Evolutionary conservation across 2,797 vertebrate genomes (phyloP), one percentile per base, ranked within the genome.

Genomic region (Acanthurus leucopareius): DNA sequence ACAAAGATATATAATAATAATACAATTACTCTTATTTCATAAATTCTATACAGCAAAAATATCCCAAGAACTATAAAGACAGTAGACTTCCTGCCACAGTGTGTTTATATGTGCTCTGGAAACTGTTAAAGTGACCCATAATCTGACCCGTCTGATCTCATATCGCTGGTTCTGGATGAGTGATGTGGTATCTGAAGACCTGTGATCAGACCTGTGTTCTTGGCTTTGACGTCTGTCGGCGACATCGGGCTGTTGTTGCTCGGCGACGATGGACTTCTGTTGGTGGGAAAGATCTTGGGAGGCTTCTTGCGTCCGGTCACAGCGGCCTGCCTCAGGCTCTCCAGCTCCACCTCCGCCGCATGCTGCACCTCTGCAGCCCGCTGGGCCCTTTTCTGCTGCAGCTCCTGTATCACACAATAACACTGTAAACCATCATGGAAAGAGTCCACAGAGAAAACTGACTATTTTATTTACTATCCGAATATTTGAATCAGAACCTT

Each of bases 341-440:
- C 89, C 49, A 91, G 62, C 82, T 96, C 95, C 38, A 82, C 90
- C 61, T 92, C 94, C 0, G 76, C 89, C 0, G 78, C 76, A 3
- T 3, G 74, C 56, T 95, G 94, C 0, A 62, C n/a, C 0, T 93
- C 94, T 0, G 42, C 67, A 2, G 88, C 90, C 22, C 92, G 95
- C 82, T 95, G 95, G 4, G 94, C 92, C 73, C 86, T 93, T 84
- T 96, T 97, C 90, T 97, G 96, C 72, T 97, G 97, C 87, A 99
- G 94, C 71, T 99, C 97, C 98, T 99, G 78, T 0, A 9, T 25
- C 25, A 0, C 47, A 20, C 14, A 7, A 63, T 75, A 79, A 25
- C 25, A 25, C 25, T 25, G 25, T 3, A 25, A 25, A 25, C 25
- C 25, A 25, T 25, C 25, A 25, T 2, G 25, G 25, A 25, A 25